Evolutionary conservation across 2,113 vertebrate species (phyloP).

Genomic region (Psittacula cyanocephala): DNA sequence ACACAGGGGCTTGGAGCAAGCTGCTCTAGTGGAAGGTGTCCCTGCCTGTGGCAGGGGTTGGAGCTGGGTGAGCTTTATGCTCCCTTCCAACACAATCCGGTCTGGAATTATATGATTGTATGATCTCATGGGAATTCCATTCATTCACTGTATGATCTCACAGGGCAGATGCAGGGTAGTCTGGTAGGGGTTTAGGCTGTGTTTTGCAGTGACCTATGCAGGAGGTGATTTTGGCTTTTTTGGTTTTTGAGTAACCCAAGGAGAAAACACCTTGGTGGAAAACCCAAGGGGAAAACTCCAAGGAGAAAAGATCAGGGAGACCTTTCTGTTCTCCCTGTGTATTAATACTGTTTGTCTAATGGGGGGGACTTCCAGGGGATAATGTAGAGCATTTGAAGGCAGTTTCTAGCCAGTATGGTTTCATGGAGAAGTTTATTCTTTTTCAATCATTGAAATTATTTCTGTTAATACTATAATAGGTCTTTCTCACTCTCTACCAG

Average conservation of each 20-base stretch:
- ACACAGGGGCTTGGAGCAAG: not conserved
- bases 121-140: not conserved
- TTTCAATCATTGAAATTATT: too few species aligned
- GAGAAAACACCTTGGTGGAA: not conserved
- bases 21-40: not conserved
- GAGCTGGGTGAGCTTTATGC: not conserved
- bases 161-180: not conserved
- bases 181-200: not conserved
- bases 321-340: not conserved
- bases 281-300: not conserved
- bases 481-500: not conserved
- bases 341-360: not conserved
- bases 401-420: not conserved
- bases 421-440: not conserved
- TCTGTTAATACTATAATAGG: not conserved
- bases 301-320: rapidly evolving
- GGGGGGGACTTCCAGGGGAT: not conserved
- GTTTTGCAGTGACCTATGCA: not conserved
- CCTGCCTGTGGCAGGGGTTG: not conserved
- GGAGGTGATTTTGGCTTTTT: not conserved
- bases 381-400: not conserved
- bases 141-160: not conserved
- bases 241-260: not conserved
- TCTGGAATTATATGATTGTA: not conserved
- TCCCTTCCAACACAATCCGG: not conserved